A percentile compares a stretch with the other conserved stretches of the same genome.
phyloP scores from a whole-genome alignment of 1,140 invertebrate species.

The Orius insidiosus region DNA sequence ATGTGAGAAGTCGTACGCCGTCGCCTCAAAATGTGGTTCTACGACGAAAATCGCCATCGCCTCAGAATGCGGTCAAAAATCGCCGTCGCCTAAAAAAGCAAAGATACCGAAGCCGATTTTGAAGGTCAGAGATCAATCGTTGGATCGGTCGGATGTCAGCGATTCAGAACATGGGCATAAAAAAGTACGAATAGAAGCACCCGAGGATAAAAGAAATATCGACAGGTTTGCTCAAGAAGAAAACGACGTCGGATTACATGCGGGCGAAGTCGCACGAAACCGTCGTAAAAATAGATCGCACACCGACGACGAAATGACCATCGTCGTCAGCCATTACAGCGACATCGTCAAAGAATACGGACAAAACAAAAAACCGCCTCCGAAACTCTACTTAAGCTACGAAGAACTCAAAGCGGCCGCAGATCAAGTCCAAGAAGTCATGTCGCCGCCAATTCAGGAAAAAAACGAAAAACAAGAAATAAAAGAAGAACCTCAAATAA shows the following conservation, averaged over 20 bases:
- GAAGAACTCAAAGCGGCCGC: conserved; percentile 42
- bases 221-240: neutral
- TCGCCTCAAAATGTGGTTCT: too few species aligned
- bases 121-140: conserved; percentile 12
- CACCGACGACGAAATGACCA: conserved; percentile 28
- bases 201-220: conserved; percentile 12
- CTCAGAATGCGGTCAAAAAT: neutral
- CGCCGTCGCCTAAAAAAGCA: conserved; percentile 3
- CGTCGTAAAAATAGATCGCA: conserved; percentile 10
- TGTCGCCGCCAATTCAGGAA: neutral
- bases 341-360: conserved; percentile 56
- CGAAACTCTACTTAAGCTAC: conserved; percentile 37
- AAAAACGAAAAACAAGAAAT: conserved; percentile 3
- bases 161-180: conserved; percentile 15
- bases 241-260: conserved; percentile 14
- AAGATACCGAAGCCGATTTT: conserved; percentile 19
- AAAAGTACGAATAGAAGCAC: conserved; percentile 20
- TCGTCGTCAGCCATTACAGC: conserved; percentile 59
- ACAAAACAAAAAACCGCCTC: conserved; percentile 31
- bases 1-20: too few species aligned
- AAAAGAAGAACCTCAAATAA: neutral
- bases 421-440: conserved; percentile 22
- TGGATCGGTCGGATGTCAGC: neutral
- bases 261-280: conserved; percentile 17
- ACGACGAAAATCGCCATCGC: neutral